Percentiles rank a stretch among this genome's conserved stretches.
Conservation (phyloP, 2,888 invertebrate genomes). For the Salticus scenicus region DNA sequence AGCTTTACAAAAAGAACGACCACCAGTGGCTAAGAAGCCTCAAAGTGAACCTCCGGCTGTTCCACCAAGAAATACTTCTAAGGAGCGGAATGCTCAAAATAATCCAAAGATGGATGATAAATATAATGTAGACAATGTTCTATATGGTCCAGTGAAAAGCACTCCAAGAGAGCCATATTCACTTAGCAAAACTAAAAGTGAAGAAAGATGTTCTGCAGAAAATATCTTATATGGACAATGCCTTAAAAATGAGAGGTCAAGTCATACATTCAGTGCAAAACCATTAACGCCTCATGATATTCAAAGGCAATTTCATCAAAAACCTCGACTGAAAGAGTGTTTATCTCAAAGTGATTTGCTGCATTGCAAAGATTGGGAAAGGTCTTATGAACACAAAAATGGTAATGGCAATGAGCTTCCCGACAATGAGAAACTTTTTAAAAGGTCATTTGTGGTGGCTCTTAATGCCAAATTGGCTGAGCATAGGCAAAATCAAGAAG, state of each 20-base stretch:
- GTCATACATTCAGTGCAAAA: constrained; percentile 56
- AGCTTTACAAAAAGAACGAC: constrained; percentile 77
- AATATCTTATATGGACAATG: constrained; percentile 41
- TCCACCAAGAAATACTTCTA: constrained; percentile 48
- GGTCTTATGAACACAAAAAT: constrained; percentile 38
- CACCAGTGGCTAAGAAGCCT: constrained; percentile 23
- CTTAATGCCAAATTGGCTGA: constrained; percentile 83
- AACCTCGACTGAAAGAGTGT: constrained; percentile 47
- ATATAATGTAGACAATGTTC: neutral
- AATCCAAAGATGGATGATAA: constrained; percentile 8
- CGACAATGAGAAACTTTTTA: constrained; percentile 44
- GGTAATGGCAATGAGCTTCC: constrained; percentile 31
- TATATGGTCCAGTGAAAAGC: neutral
- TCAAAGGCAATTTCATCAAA: constrained; percentile 41
- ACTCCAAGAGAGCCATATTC: neutral
- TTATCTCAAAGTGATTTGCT: constrained; percentile 42
- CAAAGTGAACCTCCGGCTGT: constrained; percentile 39
- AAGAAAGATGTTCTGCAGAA: constrained; percentile 4
- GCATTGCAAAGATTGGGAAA: constrained; percentile 50
- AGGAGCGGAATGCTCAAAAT: constrained; percentile 20
- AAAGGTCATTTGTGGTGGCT: constrained; percentile 68
- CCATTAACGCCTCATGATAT: constrained; percentile 32
- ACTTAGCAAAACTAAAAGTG: constrained; percentile 3
- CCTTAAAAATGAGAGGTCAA: constrained; percentile 36
- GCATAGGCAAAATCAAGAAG: constrained; percentile 53